A percentile compares a stretch with the other conserved stretches of the same genome.
These are phyloP conservation scores for Oreochromis aureus DNA, from an alignment of 2,113 vertebrate genomes.

Conservation along the genomic window DNA sequence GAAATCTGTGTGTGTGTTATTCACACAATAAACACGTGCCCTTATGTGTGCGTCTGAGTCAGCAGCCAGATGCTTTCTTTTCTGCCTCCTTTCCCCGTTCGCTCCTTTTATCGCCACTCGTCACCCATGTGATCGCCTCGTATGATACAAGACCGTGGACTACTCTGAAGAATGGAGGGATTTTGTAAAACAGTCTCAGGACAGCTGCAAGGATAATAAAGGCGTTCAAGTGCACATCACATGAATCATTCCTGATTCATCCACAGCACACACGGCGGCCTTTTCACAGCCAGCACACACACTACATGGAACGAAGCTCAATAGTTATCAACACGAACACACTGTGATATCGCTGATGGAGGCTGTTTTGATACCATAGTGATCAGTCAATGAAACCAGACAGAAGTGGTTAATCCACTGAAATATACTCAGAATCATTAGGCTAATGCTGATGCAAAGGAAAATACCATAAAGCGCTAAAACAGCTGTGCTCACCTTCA, in stretches of 20 bases:
- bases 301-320: not conserved
- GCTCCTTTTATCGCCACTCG: not conserved
- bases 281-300: not conserved
- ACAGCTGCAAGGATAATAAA: not conserved
- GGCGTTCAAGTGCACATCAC: not conserved
- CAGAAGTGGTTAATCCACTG: not conserved
- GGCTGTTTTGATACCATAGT: not conserved
- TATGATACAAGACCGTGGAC: not conserved
- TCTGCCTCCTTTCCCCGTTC: not conserved
- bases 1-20: conserved; percentile 3
- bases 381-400: not conserved
- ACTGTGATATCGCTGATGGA: not conserved
- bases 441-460: not conserved
- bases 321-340: not conserved
- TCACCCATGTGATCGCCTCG: not conserved
- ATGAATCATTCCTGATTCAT: conserved; percentile 33
- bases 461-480: not conserved
- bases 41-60: conserved; percentile 50
- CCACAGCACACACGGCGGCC: not conserved
- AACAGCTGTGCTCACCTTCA: not conserved
- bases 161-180: not conserved
- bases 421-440: not conserved
- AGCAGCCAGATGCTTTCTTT: conserved; percentile 20
- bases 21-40: not conserved
- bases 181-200: not conserved